These are phyloP conservation scores for Cinclus mexicanus DNA, from an alignment of 2,113 vertebrate species.

Conservation along the genomic window DNA sequence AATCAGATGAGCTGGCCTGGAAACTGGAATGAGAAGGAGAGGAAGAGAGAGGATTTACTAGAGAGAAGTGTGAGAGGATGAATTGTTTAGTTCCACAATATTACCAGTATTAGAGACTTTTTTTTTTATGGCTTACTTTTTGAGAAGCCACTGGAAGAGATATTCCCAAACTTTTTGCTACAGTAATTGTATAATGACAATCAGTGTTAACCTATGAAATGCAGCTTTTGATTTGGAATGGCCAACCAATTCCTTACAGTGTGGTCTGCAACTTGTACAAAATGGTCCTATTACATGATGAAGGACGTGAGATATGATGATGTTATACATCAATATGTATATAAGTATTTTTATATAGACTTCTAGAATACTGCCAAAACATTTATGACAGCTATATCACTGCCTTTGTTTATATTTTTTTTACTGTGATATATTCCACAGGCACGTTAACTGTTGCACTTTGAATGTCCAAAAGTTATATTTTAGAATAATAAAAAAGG, in stretches of 20 bases:
- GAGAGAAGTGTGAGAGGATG: neutral
- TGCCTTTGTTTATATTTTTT: slow-evolving; percentile 88
- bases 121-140: slow-evolving; percentile 66
- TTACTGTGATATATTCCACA: slow-evolving; percentile 91
- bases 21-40: slow-evolving; percentile 38
- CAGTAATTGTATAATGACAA: slow-evolving; percentile 72
- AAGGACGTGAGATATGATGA: slow-evolving; percentile 83
- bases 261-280: slow-evolving; percentile 76
- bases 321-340: slow-evolving; percentile 93
- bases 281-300: slow-evolving; percentile 79
- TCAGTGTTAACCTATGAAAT: slow-evolving; percentile 72
- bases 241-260: slow-evolving; percentile 68
- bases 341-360: slow-evolving; percentile 84
- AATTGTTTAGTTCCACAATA: neutral
- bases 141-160: slow-evolving; percentile 66
- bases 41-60: neutral
- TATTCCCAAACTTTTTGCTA: slow-evolving; percentile 48
- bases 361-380: slow-evolving; percentile 84
- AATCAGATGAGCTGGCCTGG: neutral
- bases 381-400: slow-evolving; percentile 92
- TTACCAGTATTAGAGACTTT: slow-evolving; percentile 50
- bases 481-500: slow-evolving; percentile 84
- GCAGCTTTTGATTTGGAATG: slow-evolving; percentile 67
- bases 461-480: slow-evolving; percentile 87
- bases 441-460: slow-evolving; percentile 95